A percentile compares a stretch with the other conserved stretches of the same genome.
phyloP scores from a whole-genome alignment of 2,113 vertebrate genomes.

The Melanocharis versteri region DNA sequence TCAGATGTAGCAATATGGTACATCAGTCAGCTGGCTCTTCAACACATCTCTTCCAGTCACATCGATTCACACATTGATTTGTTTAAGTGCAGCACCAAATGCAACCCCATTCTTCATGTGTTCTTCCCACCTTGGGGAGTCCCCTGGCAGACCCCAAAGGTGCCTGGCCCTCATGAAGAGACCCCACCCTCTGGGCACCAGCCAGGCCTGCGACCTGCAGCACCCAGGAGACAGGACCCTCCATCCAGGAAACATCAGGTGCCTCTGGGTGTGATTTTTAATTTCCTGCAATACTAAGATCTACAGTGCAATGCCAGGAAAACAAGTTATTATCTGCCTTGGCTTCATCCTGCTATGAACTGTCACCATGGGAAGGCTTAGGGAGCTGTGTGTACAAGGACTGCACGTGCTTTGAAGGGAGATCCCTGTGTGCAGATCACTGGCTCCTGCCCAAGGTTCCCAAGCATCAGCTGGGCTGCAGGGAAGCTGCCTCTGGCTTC shows the following conservation, averaged over 20 bases:
- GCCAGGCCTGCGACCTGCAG: neutral
- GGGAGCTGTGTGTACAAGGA: neutral
- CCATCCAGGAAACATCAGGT: neutral
- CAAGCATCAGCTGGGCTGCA: rapidly evolving
- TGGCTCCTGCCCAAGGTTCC: neutral
- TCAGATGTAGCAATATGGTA: neutral
- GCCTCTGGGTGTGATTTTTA: neutral
- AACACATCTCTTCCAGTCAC: neutral
- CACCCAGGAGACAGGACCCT: neutral
- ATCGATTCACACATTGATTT: neutral
- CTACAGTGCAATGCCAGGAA: neutral
- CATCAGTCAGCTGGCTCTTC: neutral
- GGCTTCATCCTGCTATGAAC: neutral
- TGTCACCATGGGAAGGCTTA: neutral
- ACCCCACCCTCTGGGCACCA: neutral
- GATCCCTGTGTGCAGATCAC: neutral
- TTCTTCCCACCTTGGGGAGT: neutral
- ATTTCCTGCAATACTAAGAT: neutral
- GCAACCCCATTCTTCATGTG: neutral
- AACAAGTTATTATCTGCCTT: neutral
- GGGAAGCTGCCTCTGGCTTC: neutral
- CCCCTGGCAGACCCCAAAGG: neutral
- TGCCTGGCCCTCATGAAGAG: neutral
- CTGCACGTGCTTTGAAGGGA: neutral
- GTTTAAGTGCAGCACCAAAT: neutral